Percentiles rank a stretch among this genome's conserved stretches.
Evolutionary conservation across 1,140 invertebrate species (phyloP).

Genomic region (Lordiphosa mommai): DNA sequence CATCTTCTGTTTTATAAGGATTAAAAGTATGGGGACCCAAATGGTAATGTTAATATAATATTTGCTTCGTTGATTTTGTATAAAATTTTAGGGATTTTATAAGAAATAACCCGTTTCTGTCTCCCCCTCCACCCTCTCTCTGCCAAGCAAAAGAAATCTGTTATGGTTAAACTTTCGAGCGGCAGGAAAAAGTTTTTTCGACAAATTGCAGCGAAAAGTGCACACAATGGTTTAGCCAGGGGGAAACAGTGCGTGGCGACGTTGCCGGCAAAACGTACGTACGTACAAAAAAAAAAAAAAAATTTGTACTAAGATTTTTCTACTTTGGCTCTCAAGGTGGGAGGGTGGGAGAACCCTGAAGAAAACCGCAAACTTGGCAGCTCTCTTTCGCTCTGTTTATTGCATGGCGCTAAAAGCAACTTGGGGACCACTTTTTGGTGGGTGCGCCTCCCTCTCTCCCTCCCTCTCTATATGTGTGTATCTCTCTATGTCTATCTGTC

Average conservation of each 20-base stretch:
- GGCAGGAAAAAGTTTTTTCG: constrained; percentile 46
- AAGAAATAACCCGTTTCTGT: too few species aligned
- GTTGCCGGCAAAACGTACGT: constrained; percentile 14
- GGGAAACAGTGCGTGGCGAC: constrained; percentile 68
- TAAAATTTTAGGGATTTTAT: too few species aligned
- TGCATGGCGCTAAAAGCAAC: constrained; percentile 68
- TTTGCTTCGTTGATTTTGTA: too few species aligned
- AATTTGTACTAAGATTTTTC: constrained; percentile 56
- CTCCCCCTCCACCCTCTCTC: too few species aligned
- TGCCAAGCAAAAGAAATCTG: constrained; percentile 47
- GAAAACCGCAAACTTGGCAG: constrained; percentile 61
- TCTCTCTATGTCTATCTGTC: constrained; percentile 15
- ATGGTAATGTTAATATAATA: too few species aligned
- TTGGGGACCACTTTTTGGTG: constrained; percentile 50
- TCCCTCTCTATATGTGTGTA: not conserved
- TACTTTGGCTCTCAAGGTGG: constrained; percentile 59
- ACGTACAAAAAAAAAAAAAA: constrained; percentile 22
- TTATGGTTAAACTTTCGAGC: constrained; percentile 65
- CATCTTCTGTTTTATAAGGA: too few species aligned
- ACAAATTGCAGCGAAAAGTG: constrained; percentile 72
- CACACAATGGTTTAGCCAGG: constrained; percentile 53
- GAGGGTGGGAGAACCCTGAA: not conserved
- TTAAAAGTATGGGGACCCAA: too few species aligned
- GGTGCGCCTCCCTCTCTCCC: not conserved
- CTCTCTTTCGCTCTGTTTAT: constrained; percentile 61